phyloP scores from a whole-genome alignment of 2,797 vertebrate species.

The Muscicapa comitata region DNA sequence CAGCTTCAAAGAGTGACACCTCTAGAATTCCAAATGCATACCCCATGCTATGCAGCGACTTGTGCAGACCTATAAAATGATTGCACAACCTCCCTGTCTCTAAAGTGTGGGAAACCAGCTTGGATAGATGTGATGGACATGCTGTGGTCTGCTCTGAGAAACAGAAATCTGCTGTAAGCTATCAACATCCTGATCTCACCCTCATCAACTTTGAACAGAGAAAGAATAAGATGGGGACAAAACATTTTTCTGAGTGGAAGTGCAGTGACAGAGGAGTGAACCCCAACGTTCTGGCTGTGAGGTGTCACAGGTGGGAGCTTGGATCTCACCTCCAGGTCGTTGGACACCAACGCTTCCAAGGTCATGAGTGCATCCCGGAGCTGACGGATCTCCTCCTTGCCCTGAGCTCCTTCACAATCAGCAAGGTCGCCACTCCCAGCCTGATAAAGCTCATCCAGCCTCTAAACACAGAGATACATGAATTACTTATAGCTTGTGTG shows the following conservation, averaged over 20 bases:
- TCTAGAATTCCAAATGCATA: slow-evolving; percentile 8
- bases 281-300: rapidly evolving
- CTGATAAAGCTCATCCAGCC: slow-evolving; percentile 64
- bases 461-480: slow-evolving; percentile 63
- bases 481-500: not conserved
- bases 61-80: not conserved
- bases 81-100: not conserved
- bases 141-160: not conserved
- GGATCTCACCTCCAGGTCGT: slow-evolving; percentile 83
- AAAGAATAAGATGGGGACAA: not conserved
- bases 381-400: slow-evolving; percentile 66
- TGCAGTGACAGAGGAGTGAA: not conserved
- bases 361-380: slow-evolving; percentile 78
- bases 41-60: not conserved
- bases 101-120: not conserved
- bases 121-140: not conserved
- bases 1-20: slow-evolving; percentile 38
- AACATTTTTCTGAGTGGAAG: not conserved
- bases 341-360: slow-evolving; percentile 81
- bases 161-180: not conserved
- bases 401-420: slow-evolving; percentile 57
- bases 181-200: not conserved
- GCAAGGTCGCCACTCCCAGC: slow-evolving; percentile 48
- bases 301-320: not conserved
- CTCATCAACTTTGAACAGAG: not conserved